These are phyloP conservation scores for Corythornis vintsioides DNA, from an alignment of 2,113 vertebrate species.

Conservation along the genomic window DNA sequence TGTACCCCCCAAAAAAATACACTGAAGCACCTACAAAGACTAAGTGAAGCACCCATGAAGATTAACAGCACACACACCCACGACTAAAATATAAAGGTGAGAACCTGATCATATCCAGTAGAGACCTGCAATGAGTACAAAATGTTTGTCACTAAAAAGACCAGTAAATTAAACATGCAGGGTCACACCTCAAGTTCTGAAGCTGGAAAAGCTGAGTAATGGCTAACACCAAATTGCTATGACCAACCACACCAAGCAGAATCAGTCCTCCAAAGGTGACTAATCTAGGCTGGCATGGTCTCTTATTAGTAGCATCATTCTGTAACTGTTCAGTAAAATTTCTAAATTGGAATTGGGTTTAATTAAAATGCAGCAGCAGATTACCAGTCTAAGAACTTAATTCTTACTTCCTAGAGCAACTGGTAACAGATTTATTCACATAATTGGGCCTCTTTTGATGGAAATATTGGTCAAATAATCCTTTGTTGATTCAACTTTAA, in stretches of 20 bases:
- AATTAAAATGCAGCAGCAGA: background rate
- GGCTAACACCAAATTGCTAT: background rate
- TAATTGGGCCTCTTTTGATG: background rate
- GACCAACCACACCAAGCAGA: background rate
- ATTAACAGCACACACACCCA: background rate
- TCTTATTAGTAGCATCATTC: background rate
- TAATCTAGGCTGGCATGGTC: background rate
- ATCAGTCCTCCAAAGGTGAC: conserved; percentile 1
- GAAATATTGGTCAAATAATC: background rate
- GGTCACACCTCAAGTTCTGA: conserved; percentile 39
- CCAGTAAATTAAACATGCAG: background rate
- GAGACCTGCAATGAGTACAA: background rate
- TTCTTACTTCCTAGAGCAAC: background rate
- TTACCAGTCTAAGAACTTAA: background rate
- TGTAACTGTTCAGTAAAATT: background rate
- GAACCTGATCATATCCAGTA: background rate
- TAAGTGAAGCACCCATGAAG: background rate
- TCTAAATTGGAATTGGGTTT: background rate
- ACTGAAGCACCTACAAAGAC: background rate
- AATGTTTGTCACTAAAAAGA: background rate
- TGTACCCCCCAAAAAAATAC: background rate
- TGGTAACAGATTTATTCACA: background rate
- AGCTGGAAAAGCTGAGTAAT: conserved; percentile 26
- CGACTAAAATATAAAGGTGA: background rate
- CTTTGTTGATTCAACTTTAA: background rate